Evolutionary conservation across 37 sponge, comb jelly and placozoan species (phyloP).

Genomic region (Hexactinellida sp.): DNA sequence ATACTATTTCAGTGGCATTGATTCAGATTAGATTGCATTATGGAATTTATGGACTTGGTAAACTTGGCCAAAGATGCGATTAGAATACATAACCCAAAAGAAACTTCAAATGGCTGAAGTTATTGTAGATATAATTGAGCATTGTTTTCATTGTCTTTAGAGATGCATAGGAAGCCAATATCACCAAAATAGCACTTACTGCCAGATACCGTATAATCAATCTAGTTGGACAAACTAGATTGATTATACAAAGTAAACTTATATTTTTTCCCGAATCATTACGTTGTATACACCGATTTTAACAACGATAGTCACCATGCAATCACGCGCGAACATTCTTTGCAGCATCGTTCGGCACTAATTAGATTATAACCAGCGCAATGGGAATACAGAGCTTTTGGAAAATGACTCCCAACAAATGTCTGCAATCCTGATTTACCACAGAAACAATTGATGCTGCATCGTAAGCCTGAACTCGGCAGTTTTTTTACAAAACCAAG

Average conservation of each 20-base stretch:
- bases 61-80: not conserved
- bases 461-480: not conserved
- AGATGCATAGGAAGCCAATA: not conserved
- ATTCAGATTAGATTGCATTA: not conserved
- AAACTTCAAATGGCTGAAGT: not conserved
- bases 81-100: not conserved
- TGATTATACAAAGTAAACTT: not conserved
- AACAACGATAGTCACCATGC: no score
- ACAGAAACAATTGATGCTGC: not conserved
- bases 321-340: not conserved
- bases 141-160: not conserved
- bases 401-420: no score
- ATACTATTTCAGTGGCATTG: not conserved
- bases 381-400: no score
- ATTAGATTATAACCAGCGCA: not conserved
- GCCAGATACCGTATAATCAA: not conserved
- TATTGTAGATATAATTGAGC: not conserved
- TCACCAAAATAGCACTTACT: not conserved
- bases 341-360: not conserved
- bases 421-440: not conserved
- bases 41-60: not conserved
- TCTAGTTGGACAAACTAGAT: not conserved
- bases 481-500: not conserved
- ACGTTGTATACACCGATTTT: not conserved
- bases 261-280: not conserved